phyloP scores from a whole-genome alignment of 2,888 invertebrate species.

The Napeogenes inachia region DNA sequence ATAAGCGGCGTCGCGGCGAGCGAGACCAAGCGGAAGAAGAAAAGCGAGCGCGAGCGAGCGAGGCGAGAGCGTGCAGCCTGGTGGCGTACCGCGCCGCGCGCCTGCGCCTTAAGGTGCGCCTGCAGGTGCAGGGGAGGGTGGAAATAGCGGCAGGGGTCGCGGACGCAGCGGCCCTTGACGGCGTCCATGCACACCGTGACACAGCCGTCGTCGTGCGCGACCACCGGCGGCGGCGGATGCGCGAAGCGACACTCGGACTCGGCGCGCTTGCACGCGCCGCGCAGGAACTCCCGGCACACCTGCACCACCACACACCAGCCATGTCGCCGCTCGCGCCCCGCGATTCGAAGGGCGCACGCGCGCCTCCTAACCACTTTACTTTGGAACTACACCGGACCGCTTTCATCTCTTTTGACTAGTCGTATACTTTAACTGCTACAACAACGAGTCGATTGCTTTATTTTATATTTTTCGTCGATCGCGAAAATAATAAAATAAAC shows the following conservation, averaged over 20 bases:
- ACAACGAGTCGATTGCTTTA: neutral
- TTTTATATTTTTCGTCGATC: neutral
- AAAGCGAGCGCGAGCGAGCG: constrained; percentile 68
- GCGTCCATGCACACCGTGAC: constrained; percentile 99
- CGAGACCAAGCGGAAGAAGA: constrained; percentile 73
- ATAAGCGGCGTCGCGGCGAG: constrained; percentile 74
- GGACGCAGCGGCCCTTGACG: constrained; percentile 98
- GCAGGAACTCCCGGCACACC: constrained; percentile 99
- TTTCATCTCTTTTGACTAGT: constrained; percentile 1
- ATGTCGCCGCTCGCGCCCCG: constrained; percentile 48
- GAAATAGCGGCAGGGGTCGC: constrained; percentile 99
- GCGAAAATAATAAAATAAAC: neutral
- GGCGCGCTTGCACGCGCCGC: constrained; percentile 98
- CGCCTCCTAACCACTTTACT: constrained; percentile 27
- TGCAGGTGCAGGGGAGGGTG: constrained; percentile 99
- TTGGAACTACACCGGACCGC: constrained; percentile 25
- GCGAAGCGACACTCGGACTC: constrained; percentile 99
- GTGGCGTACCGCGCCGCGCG: constrained; percentile 93
- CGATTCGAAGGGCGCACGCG: constrained; percentile 27
- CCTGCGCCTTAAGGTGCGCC: constrained; percentile 99
- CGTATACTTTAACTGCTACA: neutral
- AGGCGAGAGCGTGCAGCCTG: constrained; percentile 75
- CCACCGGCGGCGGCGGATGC: constrained; percentile 98
- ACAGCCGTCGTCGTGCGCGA: constrained; percentile 98
- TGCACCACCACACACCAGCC: constrained; percentile 79